Evolutionary conservation across 2,113 vertebrate species (phyloP).

Genomic region (Petroica traversi): DNA sequence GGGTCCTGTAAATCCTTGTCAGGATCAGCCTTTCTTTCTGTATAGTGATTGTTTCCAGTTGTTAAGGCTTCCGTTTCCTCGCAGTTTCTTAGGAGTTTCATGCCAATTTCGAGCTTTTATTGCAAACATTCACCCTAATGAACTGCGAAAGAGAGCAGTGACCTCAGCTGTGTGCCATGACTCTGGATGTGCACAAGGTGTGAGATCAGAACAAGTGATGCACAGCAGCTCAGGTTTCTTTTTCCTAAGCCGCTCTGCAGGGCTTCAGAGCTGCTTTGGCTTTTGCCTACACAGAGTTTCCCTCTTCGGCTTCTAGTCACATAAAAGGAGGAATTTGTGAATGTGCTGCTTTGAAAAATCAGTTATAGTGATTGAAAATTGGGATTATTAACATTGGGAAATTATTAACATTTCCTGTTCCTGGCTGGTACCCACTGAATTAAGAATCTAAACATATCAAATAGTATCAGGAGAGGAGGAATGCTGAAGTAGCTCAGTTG

Average conservation of each 20-base stretch:
- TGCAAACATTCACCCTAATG: not conserved
- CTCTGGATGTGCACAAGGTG: not conserved
- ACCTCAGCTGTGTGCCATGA: not conserved
- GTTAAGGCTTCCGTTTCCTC: not conserved
- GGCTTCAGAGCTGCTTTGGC: not conserved
- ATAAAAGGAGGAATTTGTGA: not conserved
- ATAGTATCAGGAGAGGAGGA: not conserved
- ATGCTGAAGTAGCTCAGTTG: not conserved
- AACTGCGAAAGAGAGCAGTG: not conserved
- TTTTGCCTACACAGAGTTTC: not conserved
- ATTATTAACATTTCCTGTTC: not conserved
- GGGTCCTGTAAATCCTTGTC: not conserved
- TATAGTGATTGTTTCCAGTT: not conserved
- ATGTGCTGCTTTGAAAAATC: not conserved
- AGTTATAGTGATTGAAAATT: not conserved
- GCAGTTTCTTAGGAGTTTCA: not conserved
- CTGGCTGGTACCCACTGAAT: not conserved
- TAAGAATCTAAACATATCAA: not conserved
- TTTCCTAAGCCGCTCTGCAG: not conserved
- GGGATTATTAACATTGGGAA: not conserved
- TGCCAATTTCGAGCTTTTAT: accelerated
- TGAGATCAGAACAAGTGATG: not conserved
- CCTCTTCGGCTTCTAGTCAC: not conserved
- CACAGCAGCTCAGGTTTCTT: not conserved
- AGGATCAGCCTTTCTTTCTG: not conserved